Evolutionary conservation across 2,888 invertebrate species (phyloP), one percentile per base, ranked within the genome.

Genomic region (Cepaea hortensis): DNA sequence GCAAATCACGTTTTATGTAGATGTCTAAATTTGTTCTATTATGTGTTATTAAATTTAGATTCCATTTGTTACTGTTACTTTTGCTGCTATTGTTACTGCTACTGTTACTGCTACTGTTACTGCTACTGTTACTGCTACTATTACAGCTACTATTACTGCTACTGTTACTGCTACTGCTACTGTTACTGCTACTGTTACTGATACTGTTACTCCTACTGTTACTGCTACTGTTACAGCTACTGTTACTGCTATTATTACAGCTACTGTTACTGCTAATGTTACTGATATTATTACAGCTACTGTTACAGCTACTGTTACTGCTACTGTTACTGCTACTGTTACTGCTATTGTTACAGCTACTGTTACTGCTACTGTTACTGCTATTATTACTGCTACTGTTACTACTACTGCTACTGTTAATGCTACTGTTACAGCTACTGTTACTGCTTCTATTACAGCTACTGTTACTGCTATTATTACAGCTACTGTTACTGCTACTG

Each of bases 171-270:
- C 15, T 75, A 23, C 23, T 23, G n/a, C 15, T 75, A 23, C 7
- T 23, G n/a, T 15, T 75, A 23, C 15, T 48, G n/a, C 23, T 75
- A 23, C 2, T 48, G 7, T 23, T 75, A 23, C 15, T 2, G n/a
- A 1, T 75, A 23, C 35, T 23, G n/a, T 15, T 75, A 23, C 15
- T 48, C 1, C 23, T 75, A 23, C 15, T 48, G n/a, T 23, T 75
- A 23, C 15, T 23, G n/a, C 23, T 75, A 23, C 4, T 23, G 7
- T 15, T 75, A 23, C 55, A 11, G n/a, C 23, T 55, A 50, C n/a
- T 79, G 61, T 50, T 55, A 79, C n/a, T 79, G n/a, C 50, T n/a
- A 81, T 18, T 81, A 35, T 65, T 23, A 65, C 65, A 62, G 20
- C 9, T 18, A 81, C 15, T 81, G 20, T 23, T 65, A 81, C 35